Percentiles rank a stretch among this genome's conserved stretches.
phyloP scores from a whole-genome alignment of 2,888 invertebrate genomes.

The Macropis europaea region DNA sequence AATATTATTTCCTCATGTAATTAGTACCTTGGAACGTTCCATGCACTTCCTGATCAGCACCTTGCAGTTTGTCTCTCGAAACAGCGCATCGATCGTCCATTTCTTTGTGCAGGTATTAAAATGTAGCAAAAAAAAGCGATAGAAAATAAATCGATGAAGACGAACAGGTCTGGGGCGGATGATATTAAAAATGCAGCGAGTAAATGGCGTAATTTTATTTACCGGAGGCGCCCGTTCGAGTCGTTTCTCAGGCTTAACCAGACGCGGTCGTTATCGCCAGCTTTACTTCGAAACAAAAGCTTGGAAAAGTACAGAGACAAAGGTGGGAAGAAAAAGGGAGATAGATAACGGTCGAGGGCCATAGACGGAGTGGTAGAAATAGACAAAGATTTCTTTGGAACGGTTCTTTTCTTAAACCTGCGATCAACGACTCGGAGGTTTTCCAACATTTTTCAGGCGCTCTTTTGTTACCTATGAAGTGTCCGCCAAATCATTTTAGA shows the following conservation, averaged over 20 bases:
- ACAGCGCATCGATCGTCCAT: constrained; percentile 7
- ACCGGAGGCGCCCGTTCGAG: constrained; percentile 10
- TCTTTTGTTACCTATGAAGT: constrained; percentile 23
- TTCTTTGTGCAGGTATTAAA: not conserved
- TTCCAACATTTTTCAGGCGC: constrained; percentile 24
- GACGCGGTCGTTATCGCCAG: constrained; percentile 53
- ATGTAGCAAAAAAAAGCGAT: not conserved
- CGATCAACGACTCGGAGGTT: constrained; percentile 8
- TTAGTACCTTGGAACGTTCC: not conserved
- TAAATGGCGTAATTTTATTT: constrained; percentile 54
- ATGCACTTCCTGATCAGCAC: not conserved
- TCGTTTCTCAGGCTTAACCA: constrained; percentile 46
- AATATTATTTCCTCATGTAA: too few species aligned
- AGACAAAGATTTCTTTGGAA: constrained; percentile 38
- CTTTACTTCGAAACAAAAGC: constrained; percentile 54
- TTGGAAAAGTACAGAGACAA: constrained; percentile 11
- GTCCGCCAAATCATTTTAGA: constrained; percentile 14
- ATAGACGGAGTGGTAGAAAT: constrained; percentile 32
- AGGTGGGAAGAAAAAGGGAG: constrained; percentile 41
- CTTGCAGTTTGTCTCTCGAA: not conserved
- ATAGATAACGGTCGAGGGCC: constrained; percentile 42
- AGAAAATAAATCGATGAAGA: constrained; percentile 20
- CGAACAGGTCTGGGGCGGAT: not conserved
- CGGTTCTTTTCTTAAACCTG: constrained; percentile 15
- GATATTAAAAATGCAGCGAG: constrained; percentile 28